phyloP scores from a whole-genome alignment of 1,140 invertebrate genomes.

The Drosophila tsacasi region DNA sequence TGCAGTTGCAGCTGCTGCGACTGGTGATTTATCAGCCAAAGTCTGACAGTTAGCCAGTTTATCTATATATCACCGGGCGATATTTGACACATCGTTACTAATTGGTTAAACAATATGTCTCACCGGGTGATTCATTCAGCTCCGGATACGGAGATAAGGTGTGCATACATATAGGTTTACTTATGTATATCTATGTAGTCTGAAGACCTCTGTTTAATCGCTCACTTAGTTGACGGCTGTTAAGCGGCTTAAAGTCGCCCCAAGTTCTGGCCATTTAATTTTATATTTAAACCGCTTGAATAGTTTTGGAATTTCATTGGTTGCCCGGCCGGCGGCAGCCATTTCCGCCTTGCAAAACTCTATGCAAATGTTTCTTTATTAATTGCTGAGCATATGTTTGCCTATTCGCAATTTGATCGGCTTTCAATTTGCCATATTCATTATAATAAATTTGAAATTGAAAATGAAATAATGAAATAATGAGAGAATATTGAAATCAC shows the following conservation, averaged over 20 bases:
- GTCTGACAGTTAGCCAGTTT: constrained; percentile 59
- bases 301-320: constrained; percentile 8
- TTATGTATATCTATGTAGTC: constrained; percentile 1
- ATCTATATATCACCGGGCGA: constrained; percentile 47
- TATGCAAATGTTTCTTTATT: constrained; percentile 69
- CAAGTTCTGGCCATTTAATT: neutral
- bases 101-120: constrained; percentile 76
- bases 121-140: constrained; percentile 50
- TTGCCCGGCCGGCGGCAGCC: constrained; percentile 26
- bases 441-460: constrained; percentile 24
- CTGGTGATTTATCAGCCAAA: constrained; percentile 44
- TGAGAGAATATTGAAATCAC: neutral
- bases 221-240: constrained; percentile 38
- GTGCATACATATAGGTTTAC: neutral
- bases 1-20: constrained; percentile 53
- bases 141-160: constrained; percentile 20
- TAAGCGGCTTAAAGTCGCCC: constrained; percentile 24
- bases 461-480: neutral
- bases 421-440: constrained; percentile 42
- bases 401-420: constrained; percentile 55
- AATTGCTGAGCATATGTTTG: constrained; percentile 63
- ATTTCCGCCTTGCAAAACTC: constrained; percentile 53
- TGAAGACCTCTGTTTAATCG: constrained; percentile 22
- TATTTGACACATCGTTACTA: constrained; percentile 78
- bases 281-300: constrained; percentile 3